phyloP scores from a whole-genome alignment of 2,888 invertebrate species.

The Zhengitettix transpicula region DNA sequence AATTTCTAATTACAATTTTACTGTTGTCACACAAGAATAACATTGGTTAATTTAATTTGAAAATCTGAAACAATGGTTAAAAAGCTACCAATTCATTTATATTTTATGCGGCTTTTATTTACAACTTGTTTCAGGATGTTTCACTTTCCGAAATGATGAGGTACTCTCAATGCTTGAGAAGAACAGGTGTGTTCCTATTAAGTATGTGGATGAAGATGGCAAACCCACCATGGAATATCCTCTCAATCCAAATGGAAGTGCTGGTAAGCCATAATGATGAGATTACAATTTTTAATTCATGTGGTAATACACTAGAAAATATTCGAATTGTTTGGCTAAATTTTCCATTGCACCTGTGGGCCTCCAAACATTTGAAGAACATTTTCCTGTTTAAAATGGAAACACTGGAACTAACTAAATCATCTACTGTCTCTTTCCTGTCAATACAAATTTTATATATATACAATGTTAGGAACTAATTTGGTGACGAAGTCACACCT shows the following conservation, averaged over 20 bases:
- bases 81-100: too few species aligned
- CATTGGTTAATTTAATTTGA: too few species aligned
- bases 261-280: conserved; percentile 29
- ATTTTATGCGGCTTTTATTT: too few species aligned
- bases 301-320: too few species aligned
- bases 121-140: conserved; percentile 22
- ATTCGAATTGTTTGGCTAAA: background rate
- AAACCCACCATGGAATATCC: conserved; percentile 68
- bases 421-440: too few species aligned
- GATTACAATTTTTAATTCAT: background rate
- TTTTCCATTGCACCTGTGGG: background rate
- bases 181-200: conserved; percentile 53
- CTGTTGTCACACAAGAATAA: background rate
- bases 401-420: too few species aligned
- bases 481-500: too few species aligned
- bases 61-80: too few species aligned
- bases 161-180: conserved; percentile 20
- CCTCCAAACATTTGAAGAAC: too few species aligned
- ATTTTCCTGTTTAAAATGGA: too few species aligned
- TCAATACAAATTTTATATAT: too few species aligned
- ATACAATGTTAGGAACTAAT: too few species aligned
- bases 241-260: conserved; percentile 87
- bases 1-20: background rate
- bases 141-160: conserved; percentile 28
- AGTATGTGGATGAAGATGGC: conserved; percentile 70